A percentile compares a stretch with the other conserved stretches of the same genome.
Evolutionary conservation across 2,113 vertebrate genomes (phyloP).

Genomic region (Paradoxurus hermaphroditus): DNA sequence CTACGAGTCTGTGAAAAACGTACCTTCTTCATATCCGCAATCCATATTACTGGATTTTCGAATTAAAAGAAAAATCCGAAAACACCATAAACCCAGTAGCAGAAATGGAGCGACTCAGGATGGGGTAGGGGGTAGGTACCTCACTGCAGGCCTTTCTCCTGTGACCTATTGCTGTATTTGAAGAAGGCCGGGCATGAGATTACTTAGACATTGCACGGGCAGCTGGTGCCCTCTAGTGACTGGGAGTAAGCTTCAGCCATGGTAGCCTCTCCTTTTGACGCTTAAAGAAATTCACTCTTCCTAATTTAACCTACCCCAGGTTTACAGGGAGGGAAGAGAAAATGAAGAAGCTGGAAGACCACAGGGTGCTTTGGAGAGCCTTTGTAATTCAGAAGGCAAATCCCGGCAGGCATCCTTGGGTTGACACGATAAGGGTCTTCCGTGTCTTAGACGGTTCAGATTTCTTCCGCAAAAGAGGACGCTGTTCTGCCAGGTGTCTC

Average conservation of each 20-base stretch:
- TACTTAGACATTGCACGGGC: background rate
- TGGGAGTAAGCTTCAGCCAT: background rate
- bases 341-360: background rate
- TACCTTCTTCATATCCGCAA: background rate
- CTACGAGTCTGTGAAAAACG: background rate
- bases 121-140: background rate
- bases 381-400: background rate
- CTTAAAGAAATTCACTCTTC: background rate
- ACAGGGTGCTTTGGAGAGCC: background rate
- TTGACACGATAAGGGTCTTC: background rate
- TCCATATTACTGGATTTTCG: background rate
- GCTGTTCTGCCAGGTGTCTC: background rate
- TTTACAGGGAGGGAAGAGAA: background rate
- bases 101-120: background rate
- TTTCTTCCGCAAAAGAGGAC: background rate
- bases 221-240: slow-evolving; percentile 58
- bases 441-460: background rate
- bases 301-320: background rate
- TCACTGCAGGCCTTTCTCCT: background rate
- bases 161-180: background rate
- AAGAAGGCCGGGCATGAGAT: fast-evolving
- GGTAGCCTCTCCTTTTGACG: background rate
- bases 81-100: background rate
- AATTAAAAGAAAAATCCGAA: background rate
- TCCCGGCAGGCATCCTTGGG: background rate